Base-by-base conservation (phyloP, 2,797 vertebrate species). In the Amniataba percoides region DNA sequence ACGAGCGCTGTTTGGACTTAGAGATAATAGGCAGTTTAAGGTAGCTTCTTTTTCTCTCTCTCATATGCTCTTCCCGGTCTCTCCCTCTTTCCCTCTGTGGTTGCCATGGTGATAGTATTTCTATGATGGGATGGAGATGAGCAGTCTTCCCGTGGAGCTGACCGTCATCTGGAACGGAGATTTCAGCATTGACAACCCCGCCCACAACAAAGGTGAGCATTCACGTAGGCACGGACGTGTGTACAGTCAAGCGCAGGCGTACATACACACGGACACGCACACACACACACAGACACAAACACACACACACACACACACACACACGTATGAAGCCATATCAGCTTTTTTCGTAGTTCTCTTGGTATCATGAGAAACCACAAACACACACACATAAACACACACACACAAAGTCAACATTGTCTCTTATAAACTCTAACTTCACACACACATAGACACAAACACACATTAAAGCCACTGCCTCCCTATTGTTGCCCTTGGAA, bases 131-230 rank as follows among this genome's bases (percentile, higher is more conserved):
- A 99, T 97, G 96, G 97, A 98, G 92, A 98, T 98, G 94, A 98
- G 97, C 94, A 98, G 97, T 93, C 95, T 99, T 88, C 97, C 97
- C 0, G 97, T 99, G 90, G 97, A 98, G 87, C 92, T 99, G 94
- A 98, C 95, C 0, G 98, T 99, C 7, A 97, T 99, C 92, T 99
- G 98, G 98, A 99, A 99, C 2, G 98, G 97, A 82, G 96, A 99
- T 95, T 99, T 99, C 94, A 99, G 95, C 95, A 99, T 99, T 16
- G 98, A 99, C 94, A 99, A 99, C 94, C 98, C 98, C 0, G 96
- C 97, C 59, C 95, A 97, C 93, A 99, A 97, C 92, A 98, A 97
- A 98, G 97, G 98, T 99, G 93, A 92, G 90, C 11, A 21, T 23
- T 27, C 60, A 53, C 25, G 42, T 18, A n/a, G 15, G 31, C 55